A percentile compares a stretch with the other conserved stretches of the same genome.
Evolutionary conservation across 2,888 invertebrate genomes (phyloP).

Genomic region (Graphium colonna): DNA sequence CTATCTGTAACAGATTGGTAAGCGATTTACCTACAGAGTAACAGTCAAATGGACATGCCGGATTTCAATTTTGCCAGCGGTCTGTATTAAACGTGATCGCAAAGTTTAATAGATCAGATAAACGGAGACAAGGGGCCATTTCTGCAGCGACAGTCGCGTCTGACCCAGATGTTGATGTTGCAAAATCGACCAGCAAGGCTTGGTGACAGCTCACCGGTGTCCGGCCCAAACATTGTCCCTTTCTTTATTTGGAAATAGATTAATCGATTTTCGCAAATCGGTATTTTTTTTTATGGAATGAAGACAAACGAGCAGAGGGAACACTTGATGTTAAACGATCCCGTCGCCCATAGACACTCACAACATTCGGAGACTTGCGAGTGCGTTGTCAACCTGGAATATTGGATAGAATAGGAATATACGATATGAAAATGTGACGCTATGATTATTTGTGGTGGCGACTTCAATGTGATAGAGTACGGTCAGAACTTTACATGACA

Average conservation of each 20-base stretch:
- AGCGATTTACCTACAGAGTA: too few relatives aligned
- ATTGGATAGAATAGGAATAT: not conserved
- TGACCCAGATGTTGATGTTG: conserved; percentile 39
- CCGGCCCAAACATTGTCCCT: conserved; percentile 17
- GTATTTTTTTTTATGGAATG: not conserved
- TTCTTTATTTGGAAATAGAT: conserved; percentile 7
- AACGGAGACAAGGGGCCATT: conserved; percentile 31
- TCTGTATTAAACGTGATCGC: conserved; percentile 3
- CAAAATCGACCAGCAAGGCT: conserved; percentile 32
- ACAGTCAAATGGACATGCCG: too few relatives aligned
- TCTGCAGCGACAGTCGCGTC: conserved; percentile 37
- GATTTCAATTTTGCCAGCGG: not conserved
- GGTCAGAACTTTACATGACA: not conserved
- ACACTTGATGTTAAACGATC: too few relatives aligned
- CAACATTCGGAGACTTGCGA: too few relatives aligned
- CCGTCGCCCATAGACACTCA: too few relatives aligned
- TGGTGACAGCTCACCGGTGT: conserved; percentile 32
- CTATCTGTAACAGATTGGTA: too few relatives aligned
- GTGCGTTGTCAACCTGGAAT: too few relatives aligned
- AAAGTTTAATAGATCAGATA: conserved; percentile 36
- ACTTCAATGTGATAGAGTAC: too few relatives aligned
- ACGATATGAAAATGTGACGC: not conserved
- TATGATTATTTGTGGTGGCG: not conserved
- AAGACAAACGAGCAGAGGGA: not conserved
- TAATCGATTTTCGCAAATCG: conserved; percentile 6